Evolutionary conservation across 1,140 invertebrate genomes (phyloP).

Genomic region (Oncopeltus fasciatus): DNA sequence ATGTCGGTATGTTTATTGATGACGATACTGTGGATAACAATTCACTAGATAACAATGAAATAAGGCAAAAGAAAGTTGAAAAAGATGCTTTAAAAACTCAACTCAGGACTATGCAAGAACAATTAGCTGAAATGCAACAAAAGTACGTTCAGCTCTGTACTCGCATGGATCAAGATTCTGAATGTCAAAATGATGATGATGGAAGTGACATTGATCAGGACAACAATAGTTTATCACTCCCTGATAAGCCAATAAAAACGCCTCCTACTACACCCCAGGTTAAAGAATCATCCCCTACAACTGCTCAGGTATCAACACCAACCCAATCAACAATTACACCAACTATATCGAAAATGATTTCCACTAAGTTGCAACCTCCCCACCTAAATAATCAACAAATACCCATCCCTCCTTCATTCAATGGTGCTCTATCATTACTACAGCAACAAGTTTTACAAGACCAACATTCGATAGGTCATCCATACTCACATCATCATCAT

Average conservation of each 20-base stretch:
- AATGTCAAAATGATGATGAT: constrained; percentile 58
- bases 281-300: constrained; percentile 33
- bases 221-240: constrained; percentile 32
- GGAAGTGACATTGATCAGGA: constrained; percentile 49
- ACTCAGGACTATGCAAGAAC: constrained; percentile 71
- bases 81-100: constrained; percentile 73
- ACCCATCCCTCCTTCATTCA: constrained; percentile 25
- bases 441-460: constrained; percentile 27
- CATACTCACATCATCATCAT: constrained; percentile 32
- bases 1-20: constrained; percentile 33
- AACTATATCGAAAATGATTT: constrained; percentile 53
- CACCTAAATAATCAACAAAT: constrained; percentile 22
- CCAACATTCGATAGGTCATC: constrained; percentile 23
- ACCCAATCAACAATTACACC: constrained; percentile 45
- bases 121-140: constrained; percentile 78
- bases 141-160: constrained; percentile 75
- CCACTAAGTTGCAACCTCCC: constrained; percentile 43
- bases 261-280: constrained; percentile 42
- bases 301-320: constrained; percentile 33
- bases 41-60: constrained; percentile 46
- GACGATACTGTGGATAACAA: constrained; percentile 60
- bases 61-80: constrained; percentile 66
- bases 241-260: constrained; percentile 32
- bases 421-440: constrained; percentile 25
- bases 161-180: constrained; percentile 59